Base-by-base conservation (phyloP, 2,113 vertebrate genomes). In the Gulo gulo region DNA sequence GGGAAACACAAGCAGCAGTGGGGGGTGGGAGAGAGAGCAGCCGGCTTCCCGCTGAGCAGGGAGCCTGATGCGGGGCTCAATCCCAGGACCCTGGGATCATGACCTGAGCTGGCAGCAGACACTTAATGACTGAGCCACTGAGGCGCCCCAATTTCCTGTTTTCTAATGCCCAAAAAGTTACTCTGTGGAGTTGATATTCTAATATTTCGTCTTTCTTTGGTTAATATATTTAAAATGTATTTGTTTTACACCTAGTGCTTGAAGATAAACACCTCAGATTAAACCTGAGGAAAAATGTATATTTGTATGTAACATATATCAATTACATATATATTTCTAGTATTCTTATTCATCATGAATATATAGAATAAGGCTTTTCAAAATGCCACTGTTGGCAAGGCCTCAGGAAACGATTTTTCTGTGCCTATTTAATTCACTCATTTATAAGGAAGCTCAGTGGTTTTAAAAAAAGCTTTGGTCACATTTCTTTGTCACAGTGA, bases 201-300 rank as follows among this genome's bases (percentile, higher is more conserved):
- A 95, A 89, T 26, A 78, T 55, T 86, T 88, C 82, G 76, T 94
- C 11, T 57, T 88, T 67, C 85, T 94, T 95, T 88, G 39, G 69
- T 94, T 84, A 59, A 34, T 88, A 10, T 71, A 84, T 55, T 76
- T 74, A 71, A 94, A 76, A 21, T 59, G 26, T 57, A 89, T 93
- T 89, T 65, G 52, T 83, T 34, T 50, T 63, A 61, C 0, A 39
- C 10, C 21, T 81, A 55, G 16, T 93, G n/a, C 23, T 95, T 95
- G 45, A 76, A 11, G 4, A 55, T 86, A 78, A 78, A 78, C 85
- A 61, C 47, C 21, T 4, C 31, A 65, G 65, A 80, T 63, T 96
- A 76, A 95, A 93, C 26, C 34, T 29, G n/a, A 63, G 69, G 23
- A 85, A 21, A 69, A 89, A 71, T 86, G 67, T 3, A n/a, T 71